A percentile compares a stretch with the other conserved stretches of the same genome.
Conservation (phyloP, 2,113 vertebrate genomes). For the Kryptolebias marmoratus region DNA sequence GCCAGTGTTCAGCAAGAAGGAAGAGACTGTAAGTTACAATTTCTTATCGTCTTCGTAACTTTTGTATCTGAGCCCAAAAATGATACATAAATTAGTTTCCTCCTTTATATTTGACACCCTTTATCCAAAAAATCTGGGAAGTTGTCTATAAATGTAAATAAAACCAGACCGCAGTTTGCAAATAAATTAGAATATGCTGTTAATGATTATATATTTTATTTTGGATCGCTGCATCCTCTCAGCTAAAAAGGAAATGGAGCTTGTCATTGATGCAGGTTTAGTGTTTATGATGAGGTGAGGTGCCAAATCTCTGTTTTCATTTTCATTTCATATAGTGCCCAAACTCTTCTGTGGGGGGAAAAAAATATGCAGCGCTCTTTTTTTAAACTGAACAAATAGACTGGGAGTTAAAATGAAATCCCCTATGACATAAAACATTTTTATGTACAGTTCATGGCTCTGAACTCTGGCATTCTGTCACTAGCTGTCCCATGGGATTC, state of each 20-base stretch:
- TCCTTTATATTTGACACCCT: not conserved
- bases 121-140: not conserved
- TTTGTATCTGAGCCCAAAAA: too few species aligned
- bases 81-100: not conserved
- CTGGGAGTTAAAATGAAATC: not conserved
- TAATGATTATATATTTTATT: not conserved
- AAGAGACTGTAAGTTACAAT: slow-evolving; percentile 87
- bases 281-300: too few species aligned
- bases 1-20: slow-evolving; percentile 98
- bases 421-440: not conserved
- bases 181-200: not conserved
- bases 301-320: too few species aligned
- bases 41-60: not conserved
- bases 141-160: not conserved
- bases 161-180: not conserved
- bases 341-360: too few species aligned
- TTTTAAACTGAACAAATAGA: too few species aligned
- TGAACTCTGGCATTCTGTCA: not conserved
- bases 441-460: not conserved
- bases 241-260: too few species aligned
- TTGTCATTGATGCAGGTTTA: too few species aligned
- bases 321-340: too few species aligned
- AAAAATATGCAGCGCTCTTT: too few species aligned
- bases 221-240: not conserved
- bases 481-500: slow-evolving; percentile 93